Evolutionary conservation across 2,888 invertebrate genomes (phyloP).

Genomic region (Nowickia ferox): DNA sequence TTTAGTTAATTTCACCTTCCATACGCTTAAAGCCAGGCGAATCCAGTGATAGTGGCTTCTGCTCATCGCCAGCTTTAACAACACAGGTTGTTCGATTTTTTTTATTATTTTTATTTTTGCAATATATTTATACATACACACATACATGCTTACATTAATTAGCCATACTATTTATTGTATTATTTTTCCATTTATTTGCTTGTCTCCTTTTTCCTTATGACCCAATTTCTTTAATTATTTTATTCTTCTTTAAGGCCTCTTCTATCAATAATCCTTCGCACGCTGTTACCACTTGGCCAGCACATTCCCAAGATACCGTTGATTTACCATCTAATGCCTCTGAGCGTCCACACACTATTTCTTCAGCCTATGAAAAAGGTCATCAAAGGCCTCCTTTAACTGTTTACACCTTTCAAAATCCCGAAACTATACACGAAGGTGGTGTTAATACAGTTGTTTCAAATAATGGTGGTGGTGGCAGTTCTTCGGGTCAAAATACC

Average conservation of each 20-base stretch:
- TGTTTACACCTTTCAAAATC: conserved; percentile 94
- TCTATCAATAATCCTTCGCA: conserved; percentile 82
- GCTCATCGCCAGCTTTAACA: conserved; percentile 84
- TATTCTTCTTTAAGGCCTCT: conserved; percentile 83
- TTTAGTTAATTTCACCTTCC: conserved; percentile 85
- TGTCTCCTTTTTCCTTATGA: conserved; percentile 7
- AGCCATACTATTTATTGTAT: conserved; percentile 47
- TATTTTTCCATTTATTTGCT: conserved; percentile 48
- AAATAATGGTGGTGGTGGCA: conserved; percentile 70
- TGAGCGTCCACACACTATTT: conserved; percentile 96
- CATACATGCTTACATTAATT: conserved; percentile 60
- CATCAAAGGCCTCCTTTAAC: conserved; percentile 93
- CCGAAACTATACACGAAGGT: conserved; percentile 84
- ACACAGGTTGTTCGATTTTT: conserved; percentile 83
- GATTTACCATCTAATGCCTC: conserved; percentile 84
- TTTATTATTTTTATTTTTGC: conserved; percentile 80
- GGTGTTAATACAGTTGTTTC: conserved; percentile 60
- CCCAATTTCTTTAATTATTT: conserved; percentile 12
- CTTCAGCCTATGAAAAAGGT: conserved; percentile 94
- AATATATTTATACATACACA: conserved; percentile 7
- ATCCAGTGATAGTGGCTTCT: conserved; percentile 84
- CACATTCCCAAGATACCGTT: conserved; percentile 83
- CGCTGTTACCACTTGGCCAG: conserved; percentile 83
- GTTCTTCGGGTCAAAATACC: conserved; percentile 78
- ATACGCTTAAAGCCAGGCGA: conserved; percentile 85